Conservation (phyloP, 2,113 vertebrate species). For the Callaeas wilsoni region DNA sequence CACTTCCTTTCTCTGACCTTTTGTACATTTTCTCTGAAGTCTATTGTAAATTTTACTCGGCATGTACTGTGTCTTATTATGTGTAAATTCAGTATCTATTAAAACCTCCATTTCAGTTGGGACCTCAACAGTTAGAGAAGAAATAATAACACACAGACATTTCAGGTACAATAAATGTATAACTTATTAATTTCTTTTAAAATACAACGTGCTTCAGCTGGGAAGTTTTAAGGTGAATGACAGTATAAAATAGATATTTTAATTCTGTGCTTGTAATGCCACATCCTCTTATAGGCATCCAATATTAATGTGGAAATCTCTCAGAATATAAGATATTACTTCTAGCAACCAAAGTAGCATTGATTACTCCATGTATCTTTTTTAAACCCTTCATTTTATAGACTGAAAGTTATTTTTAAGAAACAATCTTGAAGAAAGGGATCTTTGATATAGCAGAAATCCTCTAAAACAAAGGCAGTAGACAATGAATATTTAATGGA, state of each 20-base stretch:
- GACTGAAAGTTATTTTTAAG: constrained; percentile 22
- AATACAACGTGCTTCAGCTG: not conserved
- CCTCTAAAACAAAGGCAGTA: constrained; percentile 9
- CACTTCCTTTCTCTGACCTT: not conserved
- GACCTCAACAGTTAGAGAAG: not conserved
- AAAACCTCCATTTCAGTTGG: not conserved
- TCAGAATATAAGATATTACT: not conserved
- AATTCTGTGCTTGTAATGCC: not conserved
- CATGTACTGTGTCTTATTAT: not conserved
- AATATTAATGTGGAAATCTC: not conserved
- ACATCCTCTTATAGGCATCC: not conserved
- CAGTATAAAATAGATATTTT: not conserved
- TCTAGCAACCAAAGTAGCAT: not conserved
- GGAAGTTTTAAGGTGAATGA: not conserved
- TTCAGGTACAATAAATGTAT: not conserved
- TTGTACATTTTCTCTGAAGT: not conserved
- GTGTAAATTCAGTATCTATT: not conserved
- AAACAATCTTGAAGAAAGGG: not conserved
- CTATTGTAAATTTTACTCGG: not conserved
- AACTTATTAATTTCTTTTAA: not conserved
- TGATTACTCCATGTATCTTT: constrained; percentile 17
- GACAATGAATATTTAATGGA: constrained; percentile 33
- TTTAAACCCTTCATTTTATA: constrained; percentile 15
- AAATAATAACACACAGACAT: not conserved
- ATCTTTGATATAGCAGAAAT: not conserved